These are phyloP conservation scores for Stichodactyla helianthus DNA, from an alignment of 64 coral and sea anemone genomes.

Conservation along the genomic window DNA sequence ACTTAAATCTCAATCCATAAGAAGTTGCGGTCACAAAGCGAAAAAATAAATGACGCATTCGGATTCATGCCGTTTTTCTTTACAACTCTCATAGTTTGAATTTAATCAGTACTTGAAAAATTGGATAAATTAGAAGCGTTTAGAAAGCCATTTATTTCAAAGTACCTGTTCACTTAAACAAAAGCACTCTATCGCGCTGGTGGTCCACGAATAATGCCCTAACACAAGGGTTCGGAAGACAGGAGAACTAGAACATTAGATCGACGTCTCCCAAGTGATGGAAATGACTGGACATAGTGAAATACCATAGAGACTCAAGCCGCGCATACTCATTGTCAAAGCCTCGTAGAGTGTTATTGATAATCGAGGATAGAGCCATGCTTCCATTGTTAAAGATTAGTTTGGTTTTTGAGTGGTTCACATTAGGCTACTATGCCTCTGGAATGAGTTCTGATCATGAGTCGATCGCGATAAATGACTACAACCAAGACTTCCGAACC, in stretches of 20 bases:
- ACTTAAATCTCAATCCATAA: no score
- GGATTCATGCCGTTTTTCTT: not conserved
- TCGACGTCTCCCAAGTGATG: not conserved
- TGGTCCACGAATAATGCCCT: not conserved
- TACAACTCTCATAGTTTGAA: not conserved
- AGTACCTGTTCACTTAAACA: conserved; percentile 7
- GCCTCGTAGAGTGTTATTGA: conserved; percentile 1
- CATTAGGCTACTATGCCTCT: not conserved
- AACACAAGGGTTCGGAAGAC: not conserved
- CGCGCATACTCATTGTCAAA: not conserved
- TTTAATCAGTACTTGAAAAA: conserved; percentile 13
- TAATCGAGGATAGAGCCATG: not conserved
- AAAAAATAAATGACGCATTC: not conserved
- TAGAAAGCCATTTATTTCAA: conserved; percentile 23
- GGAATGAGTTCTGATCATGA: not conserved
- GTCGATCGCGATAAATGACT: not conserved
- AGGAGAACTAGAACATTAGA: not conserved
- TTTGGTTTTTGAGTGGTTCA: not conserved
- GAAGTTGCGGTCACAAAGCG: not conserved
- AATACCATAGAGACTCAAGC: not conserved
- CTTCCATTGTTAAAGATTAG: not conserved
- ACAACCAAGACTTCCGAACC: not conserved
- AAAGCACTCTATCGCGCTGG: conserved; percentile 1
- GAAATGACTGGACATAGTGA: not conserved
- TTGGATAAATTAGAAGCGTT: conserved; percentile 19